A percentile compares a stretch with the other conserved stretches of the same genome.
phyloP scores from a whole-genome alignment of 2,797 vertebrate species.

The Micrastur ruficollis region DNA sequence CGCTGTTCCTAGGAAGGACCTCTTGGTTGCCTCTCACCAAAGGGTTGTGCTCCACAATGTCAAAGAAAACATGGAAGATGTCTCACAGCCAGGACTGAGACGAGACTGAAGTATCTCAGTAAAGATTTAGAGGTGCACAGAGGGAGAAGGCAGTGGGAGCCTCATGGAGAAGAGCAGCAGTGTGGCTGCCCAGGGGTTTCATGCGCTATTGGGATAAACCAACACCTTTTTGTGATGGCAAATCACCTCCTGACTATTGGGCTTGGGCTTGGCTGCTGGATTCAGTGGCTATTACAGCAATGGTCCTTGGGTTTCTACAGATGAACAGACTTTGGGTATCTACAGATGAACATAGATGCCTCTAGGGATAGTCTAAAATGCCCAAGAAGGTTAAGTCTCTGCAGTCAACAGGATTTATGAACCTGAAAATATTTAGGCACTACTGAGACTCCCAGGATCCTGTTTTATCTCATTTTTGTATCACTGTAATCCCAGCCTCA shows the following conservation, averaged over 20 bases:
- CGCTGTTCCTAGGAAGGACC: constrained; percentile 35
- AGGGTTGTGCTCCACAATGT: background rate
- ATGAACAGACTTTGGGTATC: background rate
- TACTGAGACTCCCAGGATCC: background rate
- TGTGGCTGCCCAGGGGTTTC: fast-evolving
- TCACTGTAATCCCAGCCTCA: background rate
- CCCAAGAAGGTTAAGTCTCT: background rate
- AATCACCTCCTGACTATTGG: background rate
- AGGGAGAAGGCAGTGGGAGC: background rate
- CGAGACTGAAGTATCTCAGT: background rate
- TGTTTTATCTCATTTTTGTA: background rate
- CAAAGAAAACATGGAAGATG: background rate
- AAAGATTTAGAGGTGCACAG: background rate
- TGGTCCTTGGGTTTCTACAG: background rate
- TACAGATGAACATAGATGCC: background rate
- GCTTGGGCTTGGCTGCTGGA: background rate
- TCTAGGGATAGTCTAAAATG: background rate
- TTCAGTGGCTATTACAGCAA: background rate
- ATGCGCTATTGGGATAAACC: background rate
- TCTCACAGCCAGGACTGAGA: background rate
- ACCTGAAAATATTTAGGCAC: background rate
- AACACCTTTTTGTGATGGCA: background rate
- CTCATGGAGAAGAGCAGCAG: background rate
- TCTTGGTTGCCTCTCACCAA: background rate
- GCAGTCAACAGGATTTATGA: background rate